phyloP scores from a whole-genome alignment of 2,888 invertebrate species.

The Altica lythri region DNA sequence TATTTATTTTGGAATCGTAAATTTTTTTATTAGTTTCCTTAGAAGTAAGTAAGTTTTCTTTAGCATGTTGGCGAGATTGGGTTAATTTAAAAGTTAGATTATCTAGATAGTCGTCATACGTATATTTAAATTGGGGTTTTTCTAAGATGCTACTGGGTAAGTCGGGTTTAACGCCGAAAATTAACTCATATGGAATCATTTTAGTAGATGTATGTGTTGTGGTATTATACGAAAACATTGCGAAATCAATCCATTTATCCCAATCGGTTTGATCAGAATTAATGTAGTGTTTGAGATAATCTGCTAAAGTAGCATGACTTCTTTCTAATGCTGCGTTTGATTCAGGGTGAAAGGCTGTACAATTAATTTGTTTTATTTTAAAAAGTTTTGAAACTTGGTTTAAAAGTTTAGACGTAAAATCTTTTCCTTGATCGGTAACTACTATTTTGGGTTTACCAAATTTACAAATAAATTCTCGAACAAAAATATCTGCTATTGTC shows the following conservation, averaged over 20 bases:
- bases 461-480: slow-evolving; percentile 37
- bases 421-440: slow-evolving; percentile 42
- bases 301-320: slow-evolving; percentile 33
- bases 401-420: slow-evolving; percentile 37
- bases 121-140: slow-evolving; percentile 43
- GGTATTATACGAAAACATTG: slow-evolving; percentile 36
- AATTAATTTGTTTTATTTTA: slow-evolving; percentile 25
- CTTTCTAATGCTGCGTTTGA: slow-evolving; percentile 37
- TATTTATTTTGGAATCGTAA: too few species aligned
- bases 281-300: slow-evolving; percentile 38
- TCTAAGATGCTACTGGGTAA: slow-evolving; percentile 40
- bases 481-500: slow-evolving; percentile 40
- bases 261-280: slow-evolving; percentile 40
- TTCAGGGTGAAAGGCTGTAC: slow-evolving; percentile 37
- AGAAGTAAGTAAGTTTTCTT: too few species aligned
- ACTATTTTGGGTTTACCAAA: slow-evolving; percentile 44
- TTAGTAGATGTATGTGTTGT: slow-evolving; percentile 37
- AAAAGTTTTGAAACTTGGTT: slow-evolving; percentile 12
- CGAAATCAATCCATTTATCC: slow-evolving; percentile 43
- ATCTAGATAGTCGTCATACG: slow-evolving; percentile 40
- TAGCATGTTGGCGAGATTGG: too few species aligned
- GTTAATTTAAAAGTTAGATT: too few species aligned
- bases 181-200: slow-evolving; percentile 36
- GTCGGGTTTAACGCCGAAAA: slow-evolving; percentile 31
- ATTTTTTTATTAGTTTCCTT: too few species aligned